These are phyloP conservation scores for Mamestra brassicae DNA, from an alignment of 2,888 invertebrate species.

Conservation along the genomic window DNA sequence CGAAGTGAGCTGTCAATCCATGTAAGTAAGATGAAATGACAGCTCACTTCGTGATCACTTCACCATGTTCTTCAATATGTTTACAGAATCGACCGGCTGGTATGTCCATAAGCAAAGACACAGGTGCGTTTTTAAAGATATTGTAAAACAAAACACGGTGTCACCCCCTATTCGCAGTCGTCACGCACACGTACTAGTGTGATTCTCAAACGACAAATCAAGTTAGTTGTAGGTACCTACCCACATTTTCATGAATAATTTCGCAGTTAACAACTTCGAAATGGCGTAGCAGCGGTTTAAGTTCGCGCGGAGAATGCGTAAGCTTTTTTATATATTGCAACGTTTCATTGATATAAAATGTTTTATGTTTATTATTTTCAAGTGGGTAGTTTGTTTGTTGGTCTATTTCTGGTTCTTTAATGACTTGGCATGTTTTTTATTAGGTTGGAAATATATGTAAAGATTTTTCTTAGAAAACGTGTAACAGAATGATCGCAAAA, in stretches of 20 bases:
- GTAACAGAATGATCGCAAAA: too few species aligned
- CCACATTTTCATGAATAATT: slow-evolving; percentile 64
- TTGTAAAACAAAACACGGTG: too few species aligned
- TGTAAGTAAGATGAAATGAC: too few species aligned
- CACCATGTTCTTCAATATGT: too few species aligned
- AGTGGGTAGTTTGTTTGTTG: slow-evolving; percentile 4
- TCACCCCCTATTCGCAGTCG: slow-evolving; percentile 24
- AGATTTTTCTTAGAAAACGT: not conserved
- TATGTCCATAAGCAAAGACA: too few species aligned
- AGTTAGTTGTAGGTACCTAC: slow-evolving; percentile 31
- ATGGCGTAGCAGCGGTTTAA: slow-evolving; percentile 49
- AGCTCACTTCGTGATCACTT: too few species aligned
- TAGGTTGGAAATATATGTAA: not conserved
- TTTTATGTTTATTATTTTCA: slow-evolving; percentile 23
- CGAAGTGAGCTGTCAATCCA: too few species aligned
- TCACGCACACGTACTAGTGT: slow-evolving; percentile 35
- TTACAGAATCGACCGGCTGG: too few species aligned
- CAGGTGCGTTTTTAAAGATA: not conserved
- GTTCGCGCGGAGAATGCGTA: slow-evolving; percentile 32
- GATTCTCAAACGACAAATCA: slow-evolving; percentile 65
- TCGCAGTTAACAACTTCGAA: slow-evolving; percentile 58
- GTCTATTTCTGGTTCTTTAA: not conserved
- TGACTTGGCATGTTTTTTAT: not conserved
- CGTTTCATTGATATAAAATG: slow-evolving; percentile 46
- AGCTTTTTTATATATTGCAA: slow-evolving; percentile 39